These are phyloP conservation scores for Morpho deidamia DNA, from an alignment of 2,888 invertebrate genomes.

Conservation along the genomic window DNA sequence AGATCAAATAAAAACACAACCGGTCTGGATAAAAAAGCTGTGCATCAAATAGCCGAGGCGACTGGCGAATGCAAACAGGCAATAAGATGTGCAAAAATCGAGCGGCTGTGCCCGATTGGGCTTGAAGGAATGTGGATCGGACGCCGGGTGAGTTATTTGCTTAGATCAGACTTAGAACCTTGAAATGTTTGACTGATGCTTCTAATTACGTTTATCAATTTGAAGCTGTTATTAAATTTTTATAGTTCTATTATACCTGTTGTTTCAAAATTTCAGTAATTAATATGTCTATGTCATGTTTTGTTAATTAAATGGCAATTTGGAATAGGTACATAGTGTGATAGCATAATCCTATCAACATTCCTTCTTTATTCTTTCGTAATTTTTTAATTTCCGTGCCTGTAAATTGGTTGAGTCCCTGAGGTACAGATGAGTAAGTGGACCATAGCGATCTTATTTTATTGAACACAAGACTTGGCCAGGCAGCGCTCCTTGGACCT, in stretches of 20 bases:
- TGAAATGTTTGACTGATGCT: slow-evolving; percentile 19
- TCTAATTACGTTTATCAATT: too few species aligned
- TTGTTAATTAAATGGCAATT: too few species aligned
- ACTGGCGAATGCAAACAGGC: slow-evolving; percentile 52
- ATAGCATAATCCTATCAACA: slow-evolving; percentile 41
- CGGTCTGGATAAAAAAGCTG: slow-evolving; percentile 47
- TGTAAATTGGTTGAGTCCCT: slow-evolving; percentile 91
- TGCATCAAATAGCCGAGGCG: slow-evolving; percentile 50
- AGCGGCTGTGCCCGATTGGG: slow-evolving; percentile 47
- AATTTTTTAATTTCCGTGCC: slow-evolving; percentile 54
- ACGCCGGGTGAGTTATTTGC: slow-evolving; percentile 41
- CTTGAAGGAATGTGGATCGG: slow-evolving; percentile 60
- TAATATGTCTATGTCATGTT: too few species aligned
- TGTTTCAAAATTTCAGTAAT: too few species aligned
- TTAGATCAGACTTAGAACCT: slow-evolving; percentile 28
- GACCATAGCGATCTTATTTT: slow-evolving; percentile 94
- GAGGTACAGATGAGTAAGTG: slow-evolving; percentile 84
- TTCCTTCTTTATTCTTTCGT: slow-evolving; percentile 39
- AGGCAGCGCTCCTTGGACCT: slow-evolving; percentile 72
- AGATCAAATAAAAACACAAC: slow-evolving; percentile 40
- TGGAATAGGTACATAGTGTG: not conserved
- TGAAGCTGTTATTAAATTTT: too few species aligned
- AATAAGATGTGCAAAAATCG: slow-evolving; percentile 67
- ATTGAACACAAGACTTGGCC: slow-evolving; percentile 89
- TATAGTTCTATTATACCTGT: too few species aligned